phyloP scores from a whole-genome alignment of 1,140 invertebrate species.

The Drosophila busckii region DNA sequence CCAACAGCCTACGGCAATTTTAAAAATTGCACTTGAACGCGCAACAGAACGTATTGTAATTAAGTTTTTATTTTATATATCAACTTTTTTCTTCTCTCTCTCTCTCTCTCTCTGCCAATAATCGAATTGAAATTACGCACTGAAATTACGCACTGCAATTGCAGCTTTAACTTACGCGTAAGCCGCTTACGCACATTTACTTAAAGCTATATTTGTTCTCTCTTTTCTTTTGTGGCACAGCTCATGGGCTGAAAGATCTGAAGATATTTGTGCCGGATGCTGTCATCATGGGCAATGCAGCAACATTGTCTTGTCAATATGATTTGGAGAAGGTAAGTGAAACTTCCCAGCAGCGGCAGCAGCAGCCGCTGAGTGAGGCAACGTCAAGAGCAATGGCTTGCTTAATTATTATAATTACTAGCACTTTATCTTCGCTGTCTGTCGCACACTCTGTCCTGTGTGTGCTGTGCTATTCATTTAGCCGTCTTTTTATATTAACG shows the following conservation, averaged over 20 bases:
- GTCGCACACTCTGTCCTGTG: slow-evolving; percentile 1
- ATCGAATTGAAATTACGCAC: not conserved
- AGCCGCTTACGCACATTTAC: slow-evolving; percentile 38
- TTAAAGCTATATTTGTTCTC: slow-evolving; percentile 24
- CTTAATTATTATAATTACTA: slow-evolving; percentile 75
- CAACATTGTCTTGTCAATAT: slow-evolving; percentile 87
- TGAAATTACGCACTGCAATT: not conserved
- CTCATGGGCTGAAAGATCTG: slow-evolving; percentile 83
- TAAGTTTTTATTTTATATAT: too few relatives aligned
- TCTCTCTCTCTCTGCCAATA: too few relatives aligned
- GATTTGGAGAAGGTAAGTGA: slow-evolving; percentile 84
- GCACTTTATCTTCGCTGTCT: slow-evolving; percentile 60
- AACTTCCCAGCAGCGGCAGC: slow-evolving; percentile 31
- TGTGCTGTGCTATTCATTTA: slow-evolving; percentile 33
- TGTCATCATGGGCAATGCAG: slow-evolving; percentile 85
- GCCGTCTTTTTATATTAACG: slow-evolving; percentile 57
- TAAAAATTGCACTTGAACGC: slow-evolving; percentile 17
- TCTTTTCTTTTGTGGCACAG: slow-evolving; percentile 28
- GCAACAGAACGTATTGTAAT: too few relatives aligned
- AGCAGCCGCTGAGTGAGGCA: slow-evolving; percentile 1
- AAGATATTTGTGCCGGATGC: slow-evolving; percentile 87
- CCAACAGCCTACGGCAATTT: not conserved
- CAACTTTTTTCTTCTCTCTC: too few relatives aligned
- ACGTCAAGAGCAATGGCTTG: slow-evolving; percentile 48
- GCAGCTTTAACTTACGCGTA: slow-evolving; percentile 11